Evolutionary conservation across 2,888 invertebrate genomes (phyloP), one percentile per base, ranked within the genome.

Genomic region (Hypomecis atomaria): DNA sequence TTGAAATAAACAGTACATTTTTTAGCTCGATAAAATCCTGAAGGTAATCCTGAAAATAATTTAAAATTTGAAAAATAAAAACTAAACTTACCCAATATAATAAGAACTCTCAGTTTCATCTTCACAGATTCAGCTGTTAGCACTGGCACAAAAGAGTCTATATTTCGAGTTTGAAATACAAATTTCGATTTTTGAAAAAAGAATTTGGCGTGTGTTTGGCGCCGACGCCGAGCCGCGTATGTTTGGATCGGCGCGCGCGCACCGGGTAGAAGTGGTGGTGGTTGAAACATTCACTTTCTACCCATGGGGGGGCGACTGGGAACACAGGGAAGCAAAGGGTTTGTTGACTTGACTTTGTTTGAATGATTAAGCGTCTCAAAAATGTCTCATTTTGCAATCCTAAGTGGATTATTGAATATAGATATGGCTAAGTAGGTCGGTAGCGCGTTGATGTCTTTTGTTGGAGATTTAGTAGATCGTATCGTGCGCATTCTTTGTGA

Each of bases 221-320:
- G 81, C 81, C 76, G 81, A 84, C 88, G 87, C 86, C 83, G 74
- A 73, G 72, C 81, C 91, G 91, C 91, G 86, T 92, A 80, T 92
- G 90, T 79, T 65, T 76, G 75, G 69, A 75, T 81, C 72, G 80
- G 81, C 82, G 78, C 78, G 71, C 69, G 78, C 77, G 75, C 72
- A 69, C 73, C 70, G 63, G 71, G 69, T 72, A 66, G 70, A 69
- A 67, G 79, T 81, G 79, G 76, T 74, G 76, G 79, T 72, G 70
- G 69, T 44, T 55, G 67, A 66, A 79, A 86, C 92, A 79, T 91
- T 92, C 92, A 92, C 92, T 92, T 92, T 92, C 92, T 90, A 89
- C 36, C 23, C 5, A 13, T 89, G 81, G 91, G 85, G 89, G 90
- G 90, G 90, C 78, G 78, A 77, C 77, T 77, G 78, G 87, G 85